phyloP scores from a whole-genome alignment of 2,113 vertebrate genomes.

The Numenius arquata region DNA sequence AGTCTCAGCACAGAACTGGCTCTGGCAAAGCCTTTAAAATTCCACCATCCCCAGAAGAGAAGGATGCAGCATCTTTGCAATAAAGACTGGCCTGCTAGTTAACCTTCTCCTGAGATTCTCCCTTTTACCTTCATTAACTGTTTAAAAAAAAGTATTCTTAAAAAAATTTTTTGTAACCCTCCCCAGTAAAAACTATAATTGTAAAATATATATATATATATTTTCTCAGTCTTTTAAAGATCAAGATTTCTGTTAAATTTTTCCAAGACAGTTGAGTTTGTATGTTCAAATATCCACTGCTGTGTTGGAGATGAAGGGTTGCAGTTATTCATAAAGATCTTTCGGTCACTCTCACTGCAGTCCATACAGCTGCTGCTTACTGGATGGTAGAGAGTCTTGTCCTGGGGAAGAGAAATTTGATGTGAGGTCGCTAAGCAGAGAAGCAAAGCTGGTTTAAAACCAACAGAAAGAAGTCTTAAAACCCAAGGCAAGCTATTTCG shows the following conservation, averaged over 20 bases:
- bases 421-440: neutral
- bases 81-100: constrained; percentile 66
- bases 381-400: constrained; percentile 84
- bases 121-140: constrained; percentile 62
- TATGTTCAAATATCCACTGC: constrained; percentile 87
- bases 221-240: constrained; percentile 64
- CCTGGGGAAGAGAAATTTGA: constrained; percentile 68
- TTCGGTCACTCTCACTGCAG: constrained; percentile 76
- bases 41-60: constrained; percentile 46
- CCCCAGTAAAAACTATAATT: constrained; percentile 74
- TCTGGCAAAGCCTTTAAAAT: constrained; percentile 48
- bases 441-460: neutral
- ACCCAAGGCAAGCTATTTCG: neutral
- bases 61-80: constrained; percentile 68
- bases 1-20: constrained; percentile 37
- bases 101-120: constrained; percentile 70
- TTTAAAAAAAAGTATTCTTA: constrained; percentile 68
- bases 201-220: constrained; percentile 71
- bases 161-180: constrained; percentile 57
- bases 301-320: constrained; percentile 79
- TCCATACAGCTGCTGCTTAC: constrained; percentile 87
- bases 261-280: constrained; percentile 82
- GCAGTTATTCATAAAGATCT: constrained; percentile 86
- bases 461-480: neutral
- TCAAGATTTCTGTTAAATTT: constrained; percentile 78